These are phyloP conservation scores for Hydractinia symbiolongicarpus DNA, from an alignment of 30 jellyfish, hydroid and myxozoan species.

Conservation along the genomic window DNA sequence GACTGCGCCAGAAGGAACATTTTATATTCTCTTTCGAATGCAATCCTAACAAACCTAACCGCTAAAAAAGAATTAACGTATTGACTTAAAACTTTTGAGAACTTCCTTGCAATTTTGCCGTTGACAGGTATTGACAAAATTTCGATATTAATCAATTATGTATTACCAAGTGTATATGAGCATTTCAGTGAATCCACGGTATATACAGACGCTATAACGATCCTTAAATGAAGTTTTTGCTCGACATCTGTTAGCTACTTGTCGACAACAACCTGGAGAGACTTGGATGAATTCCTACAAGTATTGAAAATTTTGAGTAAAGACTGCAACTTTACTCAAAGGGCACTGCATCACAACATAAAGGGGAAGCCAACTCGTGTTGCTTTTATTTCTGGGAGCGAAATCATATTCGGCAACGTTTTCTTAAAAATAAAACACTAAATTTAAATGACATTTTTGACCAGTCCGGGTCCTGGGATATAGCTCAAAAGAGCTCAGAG, in stretches of 20 bases:
- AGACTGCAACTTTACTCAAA: conserved; percentile 12
- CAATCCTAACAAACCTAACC: not conserved
- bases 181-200: not conserved
- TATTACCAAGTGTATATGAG: not conserved
- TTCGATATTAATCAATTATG: not conserved
- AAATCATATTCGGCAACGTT: conserved; percentile 35
- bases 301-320: conserved; percentile 22
- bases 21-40: too few species aligned
- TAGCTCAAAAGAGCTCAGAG: conserved; percentile 39
- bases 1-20: too few species aligned
- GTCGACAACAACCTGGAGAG: conserved; percentile 20
- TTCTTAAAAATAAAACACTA: conserved; percentile 37
- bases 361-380: conserved; percentile 43
- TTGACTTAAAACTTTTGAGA: conserved; percentile 28
- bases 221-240: conserved; percentile 31
- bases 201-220: conserved; percentile 5
- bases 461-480: conserved; percentile 41
- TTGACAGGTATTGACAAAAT: not conserved
- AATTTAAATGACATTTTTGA: conserved; percentile 24
- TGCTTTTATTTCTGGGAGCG: conserved; percentile 49
- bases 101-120: not conserved
- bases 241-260: conserved; percentile 21
- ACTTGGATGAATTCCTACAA: conserved; percentile 30
- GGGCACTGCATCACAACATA: conserved; percentile 45
- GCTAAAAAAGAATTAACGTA: conserved; percentile 27